phyloP scores from a whole-genome alignment of 37 sponge, comb jelly and placozoan genomes.

The Cladorhizidae sp. region DNA sequence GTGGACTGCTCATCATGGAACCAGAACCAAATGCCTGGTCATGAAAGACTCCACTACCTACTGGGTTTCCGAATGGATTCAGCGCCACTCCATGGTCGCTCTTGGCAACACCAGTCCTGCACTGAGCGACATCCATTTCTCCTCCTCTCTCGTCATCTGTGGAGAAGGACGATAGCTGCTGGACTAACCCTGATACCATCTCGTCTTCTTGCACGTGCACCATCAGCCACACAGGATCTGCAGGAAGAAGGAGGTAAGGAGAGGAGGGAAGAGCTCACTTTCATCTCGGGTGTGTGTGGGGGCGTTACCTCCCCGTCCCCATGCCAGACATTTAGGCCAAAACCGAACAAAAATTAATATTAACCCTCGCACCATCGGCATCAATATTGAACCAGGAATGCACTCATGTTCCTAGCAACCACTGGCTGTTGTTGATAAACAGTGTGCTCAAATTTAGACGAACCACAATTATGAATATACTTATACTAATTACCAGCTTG shows the following conservation, averaged over 20 bases:
- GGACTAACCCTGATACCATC: constrained; percentile 15
- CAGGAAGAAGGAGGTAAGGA: too few relatives aligned
- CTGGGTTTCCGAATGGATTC: constrained; percentile 14
- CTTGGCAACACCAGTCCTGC: background rate
- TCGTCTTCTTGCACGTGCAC: constrained; percentile 25
- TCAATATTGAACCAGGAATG: too few relatives aligned
- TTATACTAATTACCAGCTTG: too few relatives aligned
- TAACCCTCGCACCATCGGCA: too few relatives aligned
- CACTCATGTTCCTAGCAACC: too few relatives aligned
- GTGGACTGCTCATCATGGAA: background rate
- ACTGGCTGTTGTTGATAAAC: too few relatives aligned
- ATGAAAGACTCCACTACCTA: background rate
- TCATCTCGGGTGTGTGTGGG: too few relatives aligned
- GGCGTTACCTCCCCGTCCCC: too few relatives aligned
- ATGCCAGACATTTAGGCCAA: background rate
- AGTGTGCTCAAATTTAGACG: too few relatives aligned
- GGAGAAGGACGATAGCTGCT: constrained; percentile 45
- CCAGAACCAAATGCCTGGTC: background rate
- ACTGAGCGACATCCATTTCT: background rate
- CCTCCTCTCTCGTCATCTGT: constrained; percentile 14
- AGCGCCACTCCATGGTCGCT: background rate
- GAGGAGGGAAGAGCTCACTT: too few relatives aligned
- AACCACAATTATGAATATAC: too few relatives aligned
- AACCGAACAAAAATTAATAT: background rate
- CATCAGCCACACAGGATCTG: constrained; percentile 40